Evolutionary conservation across 1,140 invertebrate genomes (phyloP).

Genomic region (Drosophila sp.): DNA sequence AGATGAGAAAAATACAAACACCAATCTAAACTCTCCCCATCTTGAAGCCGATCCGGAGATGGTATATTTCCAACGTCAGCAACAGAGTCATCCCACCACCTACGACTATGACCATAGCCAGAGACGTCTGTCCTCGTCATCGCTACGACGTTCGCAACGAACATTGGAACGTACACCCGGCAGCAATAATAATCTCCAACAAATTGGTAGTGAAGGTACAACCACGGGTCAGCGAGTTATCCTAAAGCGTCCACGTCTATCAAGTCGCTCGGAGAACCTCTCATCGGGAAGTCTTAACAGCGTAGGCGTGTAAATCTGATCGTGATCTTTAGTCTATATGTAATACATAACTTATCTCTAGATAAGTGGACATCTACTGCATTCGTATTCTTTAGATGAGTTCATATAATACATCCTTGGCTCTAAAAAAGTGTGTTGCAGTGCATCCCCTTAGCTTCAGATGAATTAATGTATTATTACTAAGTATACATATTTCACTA

Average conservation of each 20-base stretch:
- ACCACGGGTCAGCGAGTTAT: slow-evolving; percentile 59
- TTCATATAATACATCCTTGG: too few species aligned
- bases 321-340: slow-evolving; percentile 75
- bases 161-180: slow-evolving; percentile 68
- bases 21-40: slow-evolving; percentile 16
- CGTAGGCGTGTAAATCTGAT: slow-evolving; percentile 65
- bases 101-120: slow-evolving; percentile 60
- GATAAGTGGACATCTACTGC: slow-evolving; percentile 45
- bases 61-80: slow-evolving; percentile 56
- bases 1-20: slow-evolving; percentile 46
- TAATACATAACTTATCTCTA: slow-evolving; percentile 41
- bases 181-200: slow-evolving; percentile 68
- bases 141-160: slow-evolving; percentile 61
- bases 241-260: slow-evolving; percentile 62
- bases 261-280: slow-evolving; percentile 74
- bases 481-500: slow-evolving; percentile 25
- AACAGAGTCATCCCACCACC: slow-evolving; percentile 4
- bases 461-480: slow-evolving; percentile 8
- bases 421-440: not conserved
- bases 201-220: slow-evolving; percentile 65
- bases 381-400: not conserved
- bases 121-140: slow-evolving; percentile 51
- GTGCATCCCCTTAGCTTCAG: not conserved
- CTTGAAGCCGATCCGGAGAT: slow-evolving; percentile 49
- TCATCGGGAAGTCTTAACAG: slow-evolving; percentile 77